Evolutionary conservation across 1,140 invertebrate species (phyloP), one percentile per base, ranked within the genome.

Genomic region (Zaprionus taronus): DNA sequence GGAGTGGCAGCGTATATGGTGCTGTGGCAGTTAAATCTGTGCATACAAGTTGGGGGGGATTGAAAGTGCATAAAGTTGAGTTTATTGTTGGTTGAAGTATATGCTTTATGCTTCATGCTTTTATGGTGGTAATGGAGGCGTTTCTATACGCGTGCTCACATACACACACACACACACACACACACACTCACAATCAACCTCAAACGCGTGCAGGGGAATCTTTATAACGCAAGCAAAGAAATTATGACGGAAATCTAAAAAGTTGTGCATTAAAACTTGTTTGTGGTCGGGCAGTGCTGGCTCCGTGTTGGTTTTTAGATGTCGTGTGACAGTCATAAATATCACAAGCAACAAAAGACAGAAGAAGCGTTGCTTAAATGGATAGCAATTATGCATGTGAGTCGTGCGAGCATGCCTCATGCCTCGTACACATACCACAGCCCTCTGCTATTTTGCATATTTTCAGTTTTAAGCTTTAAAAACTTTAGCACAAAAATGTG

Each of bases 241-340:
- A 90, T 89, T 89, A 84, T 89, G 84, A 90, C 85, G 84, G 84
- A 89, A 89, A 89, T 89, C 85, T 89, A 89, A 89, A 89, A 89
- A 89, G 84, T 89, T 89, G 81, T 89, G 85, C 81, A 84, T 89
- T 90, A 89, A 90, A 89, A 89, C 83, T 86, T 86, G 84, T 78
- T 87, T 86, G 83, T 78, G 83, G 83, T 89, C 64, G 77, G 65
- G 62, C 70, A 73, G 60, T 47, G 56, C 36, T 55, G 24, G 34
- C 56, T 58, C 24, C 24, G 56, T 69, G 64, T 57, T 76, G 55
- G 41, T 71, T 65, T 49, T 71, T 60, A 58, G 73, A 65, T 67
- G 53, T 65, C 66, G 79, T 71, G 60, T 53, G 57, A 47, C 57
- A 73, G 73, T 64, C 73, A 75, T 83, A 86, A 89, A 86, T 86